Evolutionary conservation across 2,797 vertebrate genomes (phyloP).

Genomic region (Coracias cyanogaster): DNA sequence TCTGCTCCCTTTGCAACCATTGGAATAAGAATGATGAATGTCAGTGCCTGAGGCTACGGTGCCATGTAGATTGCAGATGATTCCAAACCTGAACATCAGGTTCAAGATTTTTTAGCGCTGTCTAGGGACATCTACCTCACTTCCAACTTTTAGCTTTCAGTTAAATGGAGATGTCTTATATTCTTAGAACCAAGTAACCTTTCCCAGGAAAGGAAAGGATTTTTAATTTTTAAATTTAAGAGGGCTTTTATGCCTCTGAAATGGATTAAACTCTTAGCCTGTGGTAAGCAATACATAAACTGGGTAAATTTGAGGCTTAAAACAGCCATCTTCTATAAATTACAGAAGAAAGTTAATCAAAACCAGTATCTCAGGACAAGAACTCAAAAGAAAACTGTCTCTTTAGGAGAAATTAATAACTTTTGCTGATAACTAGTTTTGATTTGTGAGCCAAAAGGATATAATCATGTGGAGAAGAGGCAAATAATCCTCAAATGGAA

Average conservation of each 20-base stretch:
- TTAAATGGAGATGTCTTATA: conserved; percentile 13
- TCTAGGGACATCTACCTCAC: not conserved
- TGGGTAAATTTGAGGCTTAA: conserved; percentile 30
- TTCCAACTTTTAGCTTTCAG: conserved; percentile 12
- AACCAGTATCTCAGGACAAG: conserved; percentile 28
- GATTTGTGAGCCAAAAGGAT: conserved; percentile 61
- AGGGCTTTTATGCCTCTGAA: not conserved
- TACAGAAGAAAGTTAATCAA: conserved; percentile 46
- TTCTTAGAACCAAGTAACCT: not conserved
- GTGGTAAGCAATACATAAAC: not conserved
- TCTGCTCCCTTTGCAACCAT: not conserved
- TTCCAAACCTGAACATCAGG: not conserved
- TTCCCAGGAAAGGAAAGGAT: not conserved
- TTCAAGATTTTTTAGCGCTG: not conserved
- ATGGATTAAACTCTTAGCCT: not conserved
- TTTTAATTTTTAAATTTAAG: not conserved
- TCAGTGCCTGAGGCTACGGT: not conserved
- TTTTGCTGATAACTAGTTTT: conserved; percentile 44
- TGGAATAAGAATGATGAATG: not conserved
- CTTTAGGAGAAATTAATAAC: conserved; percentile 58
- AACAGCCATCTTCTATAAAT: conserved; percentile 12
- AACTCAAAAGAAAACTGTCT: conserved; percentile 16
- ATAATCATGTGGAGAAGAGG: conserved; percentile 23
- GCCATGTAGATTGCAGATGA: not conserved
- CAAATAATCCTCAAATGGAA: conserved; percentile 70